A percentile compares a stretch with the other conserved stretches of the same genome.
These are phyloP conservation scores for Dysidea cf. avara DNA, from an alignment of 37 sponge, comb jelly and placozoan species.

Conservation along the genomic window DNA sequence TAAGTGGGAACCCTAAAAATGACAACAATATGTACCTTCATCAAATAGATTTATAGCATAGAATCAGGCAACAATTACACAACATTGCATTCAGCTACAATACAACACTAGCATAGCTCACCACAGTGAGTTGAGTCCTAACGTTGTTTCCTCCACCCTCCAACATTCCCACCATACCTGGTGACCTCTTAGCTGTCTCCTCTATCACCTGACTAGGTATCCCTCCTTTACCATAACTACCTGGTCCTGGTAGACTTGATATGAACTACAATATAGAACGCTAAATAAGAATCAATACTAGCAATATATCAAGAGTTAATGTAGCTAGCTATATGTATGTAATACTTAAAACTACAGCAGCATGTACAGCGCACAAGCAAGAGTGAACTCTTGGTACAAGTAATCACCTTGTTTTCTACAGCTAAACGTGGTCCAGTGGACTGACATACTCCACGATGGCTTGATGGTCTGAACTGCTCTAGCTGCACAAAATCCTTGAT, in stretches of 20 bases:
- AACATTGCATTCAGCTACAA: no score
- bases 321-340: neutral
- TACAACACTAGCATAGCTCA: no score
- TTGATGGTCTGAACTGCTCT: conserved; percentile 54
- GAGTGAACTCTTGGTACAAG: no score
- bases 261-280: no score
- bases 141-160: conserved; percentile 50
- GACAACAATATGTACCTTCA: neutral
- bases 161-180: conserved; percentile 83
- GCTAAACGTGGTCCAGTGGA: conserved; percentile 62
- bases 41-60: no score
- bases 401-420: conserved; percentile 53
- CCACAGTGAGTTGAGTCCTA: no score
- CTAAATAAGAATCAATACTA: no score
- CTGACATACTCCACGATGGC: conserved; percentile 82
- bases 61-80: no score
- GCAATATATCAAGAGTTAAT: no score
- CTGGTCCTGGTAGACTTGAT: conserved; percentile 77
- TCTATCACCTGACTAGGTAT: conserved; percentile 66
- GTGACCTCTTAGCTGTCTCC: conserved; percentile 58
- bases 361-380: no score
- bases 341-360: no score
- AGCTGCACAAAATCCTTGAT: conserved; percentile 67
- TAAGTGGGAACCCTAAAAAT: conserved; percentile 67
- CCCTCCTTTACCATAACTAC: conserved; percentile 86